Evolutionary conservation across 1,140 invertebrate genomes (phyloP).

Genomic region (Homarus americanus): DNA sequence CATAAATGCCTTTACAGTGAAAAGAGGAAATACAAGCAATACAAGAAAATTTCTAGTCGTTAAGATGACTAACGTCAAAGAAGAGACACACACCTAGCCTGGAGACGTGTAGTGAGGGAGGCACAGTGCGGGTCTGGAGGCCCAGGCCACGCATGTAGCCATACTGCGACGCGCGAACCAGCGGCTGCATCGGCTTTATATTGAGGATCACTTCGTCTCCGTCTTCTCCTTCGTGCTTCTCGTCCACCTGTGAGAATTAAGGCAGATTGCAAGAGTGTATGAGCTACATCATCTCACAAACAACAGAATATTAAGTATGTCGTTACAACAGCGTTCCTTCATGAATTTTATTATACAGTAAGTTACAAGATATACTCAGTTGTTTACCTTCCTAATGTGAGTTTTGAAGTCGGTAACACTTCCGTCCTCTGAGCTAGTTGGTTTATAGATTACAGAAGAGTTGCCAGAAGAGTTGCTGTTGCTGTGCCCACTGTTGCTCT

Average conservation of each 20-base stretch:
- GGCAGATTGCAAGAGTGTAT: background rate
- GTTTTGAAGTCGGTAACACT: conserved; percentile 57
- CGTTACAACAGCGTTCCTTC: too few species aligned
- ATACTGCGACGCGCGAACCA: conserved; percentile 82
- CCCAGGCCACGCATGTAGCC: conserved; percentile 83
- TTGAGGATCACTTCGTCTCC: conserved; percentile 89
- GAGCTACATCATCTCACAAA: background rate
- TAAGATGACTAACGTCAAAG: too few species aligned
- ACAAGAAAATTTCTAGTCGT: too few species aligned
- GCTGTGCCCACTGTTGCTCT: conserved; percentile 73
- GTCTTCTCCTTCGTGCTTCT: conserved; percentile 81
- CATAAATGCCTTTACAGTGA: too few species aligned
- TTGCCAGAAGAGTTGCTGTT: conserved; percentile 74
- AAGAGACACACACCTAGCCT: conserved; percentile 73
- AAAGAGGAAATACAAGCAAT: too few species aligned
- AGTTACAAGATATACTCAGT: background rate
- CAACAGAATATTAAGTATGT: background rate
- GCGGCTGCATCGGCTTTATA: conserved; percentile 94
- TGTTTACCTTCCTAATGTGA: conserved; percentile 62
- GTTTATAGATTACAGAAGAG: conserved; percentile 73
- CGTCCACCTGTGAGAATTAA: conserved; percentile 75
- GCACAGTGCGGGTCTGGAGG: conserved; percentile 62
- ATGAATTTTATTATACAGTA: too few species aligned
- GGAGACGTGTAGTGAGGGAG: conserved; percentile 75
- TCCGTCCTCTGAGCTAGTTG: conserved; percentile 73